These are phyloP conservation scores for Sesamia nonagrioides DNA, from an alignment of 1,140 invertebrate species.

Conservation along the genomic window DNA sequence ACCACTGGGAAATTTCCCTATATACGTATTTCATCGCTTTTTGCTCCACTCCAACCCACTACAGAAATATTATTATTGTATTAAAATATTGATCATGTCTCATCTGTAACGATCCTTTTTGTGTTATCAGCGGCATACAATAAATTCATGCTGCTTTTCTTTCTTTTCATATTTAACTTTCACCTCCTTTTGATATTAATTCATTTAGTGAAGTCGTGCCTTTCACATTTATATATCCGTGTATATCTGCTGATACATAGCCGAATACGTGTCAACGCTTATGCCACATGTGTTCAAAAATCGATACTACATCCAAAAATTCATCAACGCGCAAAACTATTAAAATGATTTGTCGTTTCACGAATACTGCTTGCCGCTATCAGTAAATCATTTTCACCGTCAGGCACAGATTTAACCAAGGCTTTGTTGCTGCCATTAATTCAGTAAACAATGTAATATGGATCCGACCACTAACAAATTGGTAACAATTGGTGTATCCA, in stretches of 20 bases:
- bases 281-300: slow-evolving; percentile 2
- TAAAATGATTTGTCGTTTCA: slow-evolving; percentile 49
- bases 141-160: too few relatives aligned
- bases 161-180: too few relatives aligned
- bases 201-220: too few relatives aligned
- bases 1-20: too few relatives aligned
- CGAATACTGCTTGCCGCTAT: slow-evolving; percentile 33
- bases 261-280: neutral
- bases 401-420: slow-evolving; percentile 38
- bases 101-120: too few relatives aligned
- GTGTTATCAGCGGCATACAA: too few relatives aligned
- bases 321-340: slow-evolving; percentile 41
- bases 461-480: slow-evolving; percentile 57
- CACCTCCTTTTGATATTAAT: too few relatives aligned
- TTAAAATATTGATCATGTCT: too few relatives aligned
- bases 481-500: slow-evolving; percentile 53
- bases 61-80: too few relatives aligned
- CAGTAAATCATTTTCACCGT: slow-evolving; percentile 49
- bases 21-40: too few relatives aligned
- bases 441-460: slow-evolving; percentile 58
- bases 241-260: neutral
- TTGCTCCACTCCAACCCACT: too few relatives aligned
- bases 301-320: slow-evolving; percentile 29
- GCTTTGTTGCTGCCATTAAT: slow-evolving; percentile 49
- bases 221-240: too few relatives aligned